These are phyloP conservation scores for Crypturellus undulatus DNA, from an alignment of 2,113 vertebrate genomes.

Conservation along the genomic window DNA sequence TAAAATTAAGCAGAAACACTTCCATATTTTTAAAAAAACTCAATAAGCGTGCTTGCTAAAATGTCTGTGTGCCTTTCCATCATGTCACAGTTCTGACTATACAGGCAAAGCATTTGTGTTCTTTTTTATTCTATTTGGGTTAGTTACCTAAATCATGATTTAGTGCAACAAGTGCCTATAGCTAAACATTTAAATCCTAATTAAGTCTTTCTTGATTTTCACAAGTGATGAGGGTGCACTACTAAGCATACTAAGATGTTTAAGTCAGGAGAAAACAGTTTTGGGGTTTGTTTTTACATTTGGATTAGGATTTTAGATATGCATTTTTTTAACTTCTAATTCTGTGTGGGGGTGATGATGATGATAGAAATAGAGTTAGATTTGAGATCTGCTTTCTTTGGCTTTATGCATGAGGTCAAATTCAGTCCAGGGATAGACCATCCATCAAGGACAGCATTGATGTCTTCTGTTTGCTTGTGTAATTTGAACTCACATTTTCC, in stretches of 20 bases:
- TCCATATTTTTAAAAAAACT: neutral
- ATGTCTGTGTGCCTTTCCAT: neutral
- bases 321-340: constrained; percentile 14
- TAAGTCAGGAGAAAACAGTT: neutral
- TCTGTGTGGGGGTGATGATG: neutral
- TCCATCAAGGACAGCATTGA: neutral
- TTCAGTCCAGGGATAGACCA: constrained; percentile 28
- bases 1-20: neutral
- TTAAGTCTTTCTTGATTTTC: neutral
- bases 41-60: neutral
- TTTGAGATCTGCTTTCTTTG: constrained; percentile 40
- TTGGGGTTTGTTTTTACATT: neutral
- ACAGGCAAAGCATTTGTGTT: neutral
- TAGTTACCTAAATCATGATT: neutral
- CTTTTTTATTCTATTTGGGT: neutral
- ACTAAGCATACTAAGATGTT: neutral
- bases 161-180: neutral
- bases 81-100: neutral
- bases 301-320: constrained; percentile 1
- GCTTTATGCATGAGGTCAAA: constrained; percentile 43
- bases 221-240: neutral
- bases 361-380: constrained; percentile 6
- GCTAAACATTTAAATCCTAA: neutral
- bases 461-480: constrained; percentile 44
- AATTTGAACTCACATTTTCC: constrained; percentile 56